These are phyloP conservation scores for Palythoa heliodiscus DNA, from an alignment of 92 coral and sea anemone species.

Conservation along the genomic window DNA sequence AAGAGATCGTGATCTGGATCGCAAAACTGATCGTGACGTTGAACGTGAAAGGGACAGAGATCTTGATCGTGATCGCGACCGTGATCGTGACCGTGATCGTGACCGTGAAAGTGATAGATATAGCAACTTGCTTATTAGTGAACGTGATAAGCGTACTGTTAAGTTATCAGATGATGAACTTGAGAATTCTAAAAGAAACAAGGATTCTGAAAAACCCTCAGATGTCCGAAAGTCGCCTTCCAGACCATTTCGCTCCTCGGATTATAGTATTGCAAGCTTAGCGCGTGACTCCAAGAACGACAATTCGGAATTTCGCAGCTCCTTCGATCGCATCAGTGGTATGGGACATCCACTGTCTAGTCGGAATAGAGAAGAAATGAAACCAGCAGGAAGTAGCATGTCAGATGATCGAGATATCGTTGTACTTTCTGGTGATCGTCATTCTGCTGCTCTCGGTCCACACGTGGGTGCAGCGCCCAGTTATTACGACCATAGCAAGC, in stretches of 20 bases:
- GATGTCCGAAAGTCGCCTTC: conserved; percentile 55
- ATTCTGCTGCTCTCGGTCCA: conserved; percentile 52
- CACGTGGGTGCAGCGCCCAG: conserved; percentile 52
- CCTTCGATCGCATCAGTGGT: conserved; percentile 59
- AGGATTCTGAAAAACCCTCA: conserved; percentile 28
- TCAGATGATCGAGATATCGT: conserved; percentile 71
- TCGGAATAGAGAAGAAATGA: conserved; percentile 58
- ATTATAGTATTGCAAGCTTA: conserved; percentile 78
- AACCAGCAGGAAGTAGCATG: conserved; percentile 55
- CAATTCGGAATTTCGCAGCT: conserved; percentile 59
- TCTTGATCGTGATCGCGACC: conserved; percentile 14
- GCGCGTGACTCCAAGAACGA: conserved; percentile 78
- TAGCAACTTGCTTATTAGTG: conserved; percentile 26
- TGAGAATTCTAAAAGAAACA: conserved; percentile 29
- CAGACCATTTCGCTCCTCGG: conserved; percentile 65
- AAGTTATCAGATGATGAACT: conserved; percentile 38
- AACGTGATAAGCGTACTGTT: conserved; percentile 35
- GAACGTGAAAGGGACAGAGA: conserved; percentile 20
- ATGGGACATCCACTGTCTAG: conserved; percentile 42
- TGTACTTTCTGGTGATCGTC: conserved; percentile 72
- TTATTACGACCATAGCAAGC: conserved; percentile 72
- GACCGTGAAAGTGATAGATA: conserved; percentile 39
- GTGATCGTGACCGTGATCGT: conserved; percentile 26
- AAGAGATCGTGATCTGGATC: conserved; percentile 44
- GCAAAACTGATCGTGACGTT: conserved; percentile 63